Conservation (phyloP, 2,888 invertebrate genomes). For the Catocala sponsa region DNA sequence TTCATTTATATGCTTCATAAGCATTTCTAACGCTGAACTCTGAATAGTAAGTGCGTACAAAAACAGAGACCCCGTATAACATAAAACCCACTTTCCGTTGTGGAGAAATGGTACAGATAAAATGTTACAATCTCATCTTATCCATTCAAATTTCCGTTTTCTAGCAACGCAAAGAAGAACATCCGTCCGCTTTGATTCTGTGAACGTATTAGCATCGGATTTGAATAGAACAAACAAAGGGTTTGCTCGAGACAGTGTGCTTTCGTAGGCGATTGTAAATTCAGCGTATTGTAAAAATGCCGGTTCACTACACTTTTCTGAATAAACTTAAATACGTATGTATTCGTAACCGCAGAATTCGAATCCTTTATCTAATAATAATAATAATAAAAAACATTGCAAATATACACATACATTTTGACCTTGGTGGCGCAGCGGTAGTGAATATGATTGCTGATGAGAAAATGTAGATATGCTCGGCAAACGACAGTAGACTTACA, state of each 20-base stretch:
- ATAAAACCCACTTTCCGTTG: slow-evolving; percentile 19
- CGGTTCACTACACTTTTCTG: slow-evolving; percentile 50
- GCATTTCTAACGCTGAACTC: slow-evolving; percentile 21
- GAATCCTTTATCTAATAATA: too few relatives aligned
- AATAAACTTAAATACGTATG: slow-evolving; percentile 35
- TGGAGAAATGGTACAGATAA: slow-evolving; percentile 50
- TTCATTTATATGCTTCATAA: slow-evolving; percentile 15
- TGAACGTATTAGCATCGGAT: slow-evolving; percentile 86
- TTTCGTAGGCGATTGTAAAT: slow-evolving; percentile 87
- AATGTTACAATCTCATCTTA: slow-evolving; percentile 69
- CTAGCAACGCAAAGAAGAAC: slow-evolving; percentile 77
- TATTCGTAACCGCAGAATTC: too few relatives aligned
- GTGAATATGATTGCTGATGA: too few relatives aligned
- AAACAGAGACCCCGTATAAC: slow-evolving; percentile 20
- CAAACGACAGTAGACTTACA: too few relatives aligned
- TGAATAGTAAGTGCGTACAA: slow-evolving; percentile 22
- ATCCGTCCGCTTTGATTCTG: slow-evolving; percentile 84
- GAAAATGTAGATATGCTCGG: too few relatives aligned
- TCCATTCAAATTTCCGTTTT: slow-evolving; percentile 77
- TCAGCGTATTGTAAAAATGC: slow-evolving; percentile 84
- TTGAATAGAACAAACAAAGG: slow-evolving; percentile 88
- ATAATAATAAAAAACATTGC: too few relatives aligned
- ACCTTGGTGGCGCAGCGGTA: too few relatives aligned
- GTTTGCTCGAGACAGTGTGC: slow-evolving; percentile 85
- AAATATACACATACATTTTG: too few relatives aligned